Evolutionary conservation across 1,140 invertebrate genomes (phyloP).

Genomic region (Drosophila truncata): DNA sequence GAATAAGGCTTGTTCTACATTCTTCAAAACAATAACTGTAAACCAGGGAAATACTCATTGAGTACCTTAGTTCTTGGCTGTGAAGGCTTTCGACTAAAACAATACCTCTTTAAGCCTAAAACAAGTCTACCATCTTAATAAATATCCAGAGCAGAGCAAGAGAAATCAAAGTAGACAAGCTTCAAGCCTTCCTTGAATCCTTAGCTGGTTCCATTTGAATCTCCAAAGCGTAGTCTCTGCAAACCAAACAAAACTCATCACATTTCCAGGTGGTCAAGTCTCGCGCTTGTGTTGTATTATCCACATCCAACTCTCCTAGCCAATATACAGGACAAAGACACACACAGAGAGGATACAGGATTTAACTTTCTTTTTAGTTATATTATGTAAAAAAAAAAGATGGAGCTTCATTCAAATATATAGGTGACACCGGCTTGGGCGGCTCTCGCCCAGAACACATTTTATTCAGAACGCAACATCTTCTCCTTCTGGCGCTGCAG

Average conservation of each 20-base stretch:
- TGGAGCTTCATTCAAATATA: slow-evolving; percentile 50
- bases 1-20: background rate
- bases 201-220: background rate
- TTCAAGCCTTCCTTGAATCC: background rate
- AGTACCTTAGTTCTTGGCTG: background rate
- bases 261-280: slow-evolving; percentile 28
- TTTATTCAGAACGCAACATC: slow-evolving; percentile 89
- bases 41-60: background rate
- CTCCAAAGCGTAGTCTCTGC: too few relatives aligned
- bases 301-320: background rate
- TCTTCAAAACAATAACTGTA: background rate
- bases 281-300: slow-evolving; percentile 19
- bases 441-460: slow-evolving; percentile 62
- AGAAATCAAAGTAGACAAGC: background rate
- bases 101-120: background rate
- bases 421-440: slow-evolving; percentile 72
- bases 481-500: slow-evolving; percentile 93
- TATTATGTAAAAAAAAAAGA: slow-evolving; percentile 66
- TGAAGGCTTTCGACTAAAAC: background rate
- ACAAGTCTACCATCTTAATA: background rate
- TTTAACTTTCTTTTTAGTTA: slow-evolving; percentile 44
- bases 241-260: slow-evolving; percentile 30
- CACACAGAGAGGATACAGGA: slow-evolving; percentile 29
- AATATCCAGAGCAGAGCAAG: background rate
- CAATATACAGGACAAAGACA: slow-evolving; percentile 37